phyloP scores from a whole-genome alignment of 1,140 invertebrate genomes.

The Venturia canescens region DNA sequence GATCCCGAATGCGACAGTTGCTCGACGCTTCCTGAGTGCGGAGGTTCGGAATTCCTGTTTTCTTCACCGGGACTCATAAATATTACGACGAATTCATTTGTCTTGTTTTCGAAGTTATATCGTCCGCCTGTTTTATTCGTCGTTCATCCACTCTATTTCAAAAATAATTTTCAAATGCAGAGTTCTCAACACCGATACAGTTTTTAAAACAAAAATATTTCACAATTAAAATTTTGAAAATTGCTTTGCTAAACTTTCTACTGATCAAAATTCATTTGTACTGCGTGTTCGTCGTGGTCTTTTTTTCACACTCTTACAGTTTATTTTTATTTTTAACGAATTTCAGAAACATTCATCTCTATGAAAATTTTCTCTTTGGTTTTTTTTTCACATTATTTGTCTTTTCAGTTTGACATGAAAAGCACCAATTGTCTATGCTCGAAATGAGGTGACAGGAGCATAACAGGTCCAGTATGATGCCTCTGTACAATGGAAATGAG shows the following conservation, averaged over 20 bases:
- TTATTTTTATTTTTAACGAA: too few species aligned
- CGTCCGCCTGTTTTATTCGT: neutral
- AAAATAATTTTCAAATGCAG: neutral
- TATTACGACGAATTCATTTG: neutral
- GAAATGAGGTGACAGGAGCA: neutral
- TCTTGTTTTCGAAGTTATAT: neutral
- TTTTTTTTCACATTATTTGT: too few species aligned
- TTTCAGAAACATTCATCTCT: too few species aligned
- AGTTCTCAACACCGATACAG: too few species aligned
- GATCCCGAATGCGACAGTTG: constrained; percentile 53
- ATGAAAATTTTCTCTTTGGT: too few species aligned
- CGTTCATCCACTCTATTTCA: too few species aligned
- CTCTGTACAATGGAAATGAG: constrained; percentile 62
- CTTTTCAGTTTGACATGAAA: neutral
- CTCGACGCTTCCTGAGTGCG: constrained; percentile 39
- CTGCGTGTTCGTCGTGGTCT: too few species aligned
- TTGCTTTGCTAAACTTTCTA: too few species aligned
- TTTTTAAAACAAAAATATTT: neutral
- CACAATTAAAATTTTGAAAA: too few species aligned
- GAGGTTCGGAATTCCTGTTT: constrained; percentile 16
- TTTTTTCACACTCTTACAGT: too few species aligned
- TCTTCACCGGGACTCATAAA: neutral
- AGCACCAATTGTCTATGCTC: neutral
- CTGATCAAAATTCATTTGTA: too few species aligned
- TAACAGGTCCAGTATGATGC: constrained; percentile 56